These are phyloP conservation scores for Poecilia latipinna DNA, from an alignment of 2,113 vertebrate genomes.

Conservation along the genomic window DNA sequence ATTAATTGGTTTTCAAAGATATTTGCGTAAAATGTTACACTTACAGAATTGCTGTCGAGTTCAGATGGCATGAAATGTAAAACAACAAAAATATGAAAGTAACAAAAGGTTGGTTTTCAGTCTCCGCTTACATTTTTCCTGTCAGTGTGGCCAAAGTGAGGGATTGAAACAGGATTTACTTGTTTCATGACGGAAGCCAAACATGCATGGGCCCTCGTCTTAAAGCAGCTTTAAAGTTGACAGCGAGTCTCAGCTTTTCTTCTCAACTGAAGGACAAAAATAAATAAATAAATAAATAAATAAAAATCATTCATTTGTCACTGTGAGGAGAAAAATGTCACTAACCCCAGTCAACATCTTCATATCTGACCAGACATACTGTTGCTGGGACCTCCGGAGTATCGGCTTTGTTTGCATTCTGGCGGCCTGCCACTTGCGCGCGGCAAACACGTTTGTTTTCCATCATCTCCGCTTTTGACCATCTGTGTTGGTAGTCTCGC, in stretches of 20 bases:
- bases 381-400: conserved; percentile 51
- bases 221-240: background rate
- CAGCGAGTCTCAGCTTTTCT: background rate
- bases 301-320: background rate
- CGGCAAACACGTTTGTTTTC: conserved; percentile 59
- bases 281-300: conserved; percentile 2
- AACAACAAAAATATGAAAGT: background rate
- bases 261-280: conserved; percentile 7
- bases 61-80: background rate
- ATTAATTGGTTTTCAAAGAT: no score
- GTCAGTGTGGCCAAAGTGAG: background rate
- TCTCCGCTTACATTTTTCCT: background rate
- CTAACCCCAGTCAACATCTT: conserved; percentile 43
- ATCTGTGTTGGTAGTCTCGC: conserved; percentile 62
- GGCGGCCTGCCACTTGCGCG: conserved; percentile 45
- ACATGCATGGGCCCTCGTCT: background rate
- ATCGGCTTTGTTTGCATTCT: conserved; percentile 58
- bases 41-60: background rate
- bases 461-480: conserved; percentile 60
- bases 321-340: background rate
- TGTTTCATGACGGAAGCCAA: conserved; percentile 3
- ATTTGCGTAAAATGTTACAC: background rate
- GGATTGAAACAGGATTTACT: background rate
- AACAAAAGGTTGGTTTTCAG: background rate
- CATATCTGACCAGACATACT: conserved; percentile 65